Evolutionary conservation across 2,888 invertebrate species (phyloP).

Genomic region (Sthenelais limicola): DNA sequence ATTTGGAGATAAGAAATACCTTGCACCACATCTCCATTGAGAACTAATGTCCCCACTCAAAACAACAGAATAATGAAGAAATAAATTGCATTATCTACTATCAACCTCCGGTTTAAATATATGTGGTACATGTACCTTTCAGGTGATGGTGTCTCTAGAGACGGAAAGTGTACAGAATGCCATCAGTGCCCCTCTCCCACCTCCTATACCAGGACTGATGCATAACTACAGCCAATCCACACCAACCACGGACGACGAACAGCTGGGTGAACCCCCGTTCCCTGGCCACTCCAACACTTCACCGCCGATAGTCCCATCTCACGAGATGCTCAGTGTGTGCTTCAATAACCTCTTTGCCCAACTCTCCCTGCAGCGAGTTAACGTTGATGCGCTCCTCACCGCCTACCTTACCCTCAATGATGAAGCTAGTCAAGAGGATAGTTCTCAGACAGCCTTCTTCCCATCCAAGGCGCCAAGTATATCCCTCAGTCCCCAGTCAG

Average conservation of each 20-base stretch:
- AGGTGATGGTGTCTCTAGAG: constrained; percentile 80
- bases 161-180: constrained; percentile 78
- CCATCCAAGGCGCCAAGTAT: constrained; percentile 53
- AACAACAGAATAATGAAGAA: no score
- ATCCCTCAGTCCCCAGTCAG: constrained; percentile 77
- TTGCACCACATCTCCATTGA: no score
- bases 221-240: constrained; percentile 46
- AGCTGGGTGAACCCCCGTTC: constrained; percentile 56
- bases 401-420: constrained; percentile 89
- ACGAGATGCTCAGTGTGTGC: constrained; percentile 79
- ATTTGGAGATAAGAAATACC: no score
- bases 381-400: constrained; percentile 87
- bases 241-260: constrained; percentile 61
- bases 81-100: no score
- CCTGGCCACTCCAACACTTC: neutral
- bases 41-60: no score
- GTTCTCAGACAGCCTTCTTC: constrained; percentile 57
- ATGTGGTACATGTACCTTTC: constrained; percentile 31
- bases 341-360: constrained; percentile 80
- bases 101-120: no score
- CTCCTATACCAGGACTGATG: constrained; percentile 37
- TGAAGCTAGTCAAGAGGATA: constrained; percentile 72
- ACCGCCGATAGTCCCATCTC: constrained; percentile 53
- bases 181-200: constrained; percentile 72
- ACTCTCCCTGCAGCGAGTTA: constrained; percentile 79